Conservation (phyloP, 1,140 invertebrate genomes). For the Drosophila ercepeae region DNA sequence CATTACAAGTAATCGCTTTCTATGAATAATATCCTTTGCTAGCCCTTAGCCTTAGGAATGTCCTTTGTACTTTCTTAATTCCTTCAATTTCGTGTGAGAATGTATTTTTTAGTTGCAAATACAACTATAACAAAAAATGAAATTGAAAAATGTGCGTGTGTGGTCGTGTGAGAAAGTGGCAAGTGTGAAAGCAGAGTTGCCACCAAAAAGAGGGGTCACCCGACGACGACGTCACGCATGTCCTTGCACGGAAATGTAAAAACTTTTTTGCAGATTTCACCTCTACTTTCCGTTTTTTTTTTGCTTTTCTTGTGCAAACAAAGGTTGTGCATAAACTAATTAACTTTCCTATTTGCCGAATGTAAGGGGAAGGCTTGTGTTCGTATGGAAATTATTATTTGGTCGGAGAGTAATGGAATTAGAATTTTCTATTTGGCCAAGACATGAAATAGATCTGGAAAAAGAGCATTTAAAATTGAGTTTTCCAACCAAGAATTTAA, state of each 20-base stretch:
- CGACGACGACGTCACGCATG: constrained; percentile 65
- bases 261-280: constrained; percentile 56
- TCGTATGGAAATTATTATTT: constrained; percentile 33
- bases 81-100: constrained; percentile 21
- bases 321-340: constrained; percentile 71
- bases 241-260: constrained; percentile 68
- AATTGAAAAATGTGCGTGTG: constrained; percentile 5
- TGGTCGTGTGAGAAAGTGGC: constrained; percentile 24
- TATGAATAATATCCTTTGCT: constrained; percentile 44
- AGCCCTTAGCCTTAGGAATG: constrained; percentile 20
- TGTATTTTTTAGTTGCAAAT: constrained; percentile 18
- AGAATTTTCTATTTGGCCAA: neutral
- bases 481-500: neutral
- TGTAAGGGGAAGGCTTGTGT: neutral
- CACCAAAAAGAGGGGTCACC: constrained; percentile 48
- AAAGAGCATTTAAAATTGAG: neutral
- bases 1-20: constrained; percentile 55
- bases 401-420: constrained; percentile 14
- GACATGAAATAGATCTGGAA: neutral
- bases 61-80: constrained; percentile 44
- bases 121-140: constrained; percentile 1
- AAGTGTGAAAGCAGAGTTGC: constrained; percentile 41
- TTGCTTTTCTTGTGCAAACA: constrained; percentile 42
- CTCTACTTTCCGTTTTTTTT: constrained; percentile 23
- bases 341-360: constrained; percentile 63